Evolutionary conservation across 2,113 vertebrate species (phyloP).

Genomic region (Hipposideros armiger): DNA sequence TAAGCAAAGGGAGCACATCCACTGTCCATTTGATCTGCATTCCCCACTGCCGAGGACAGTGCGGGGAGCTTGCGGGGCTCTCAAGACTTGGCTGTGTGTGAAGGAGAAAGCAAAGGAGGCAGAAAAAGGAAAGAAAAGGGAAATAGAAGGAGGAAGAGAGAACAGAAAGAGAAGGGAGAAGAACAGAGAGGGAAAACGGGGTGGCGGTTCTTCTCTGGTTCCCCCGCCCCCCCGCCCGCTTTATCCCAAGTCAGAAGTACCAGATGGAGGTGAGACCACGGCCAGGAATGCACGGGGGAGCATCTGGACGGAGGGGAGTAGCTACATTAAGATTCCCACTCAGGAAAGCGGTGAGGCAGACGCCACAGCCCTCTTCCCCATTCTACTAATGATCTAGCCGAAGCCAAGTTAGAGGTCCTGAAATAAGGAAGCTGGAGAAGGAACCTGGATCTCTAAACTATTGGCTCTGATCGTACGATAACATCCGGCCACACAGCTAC

Average conservation of each 20-base stretch:
- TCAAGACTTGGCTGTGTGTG: not conserved
- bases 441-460: not conserved
- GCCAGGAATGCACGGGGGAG: not conserved
- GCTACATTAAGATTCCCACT: not conserved
- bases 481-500: not conserved
- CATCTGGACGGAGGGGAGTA: fast-evolving
- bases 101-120: not conserved
- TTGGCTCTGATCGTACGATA: not conserved
- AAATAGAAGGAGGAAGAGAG: not conserved
- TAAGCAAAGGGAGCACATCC: not conserved
- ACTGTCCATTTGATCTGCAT: not conserved
- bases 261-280: not conserved
- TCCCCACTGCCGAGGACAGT: not conserved
- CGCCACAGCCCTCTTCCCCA: not conserved
- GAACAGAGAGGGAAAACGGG: not conserved
- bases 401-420: not conserved
- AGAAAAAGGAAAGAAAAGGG: not conserved
- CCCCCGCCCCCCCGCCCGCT: not conserved
- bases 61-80: too few species aligned
- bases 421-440: not conserved
- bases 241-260: not conserved
- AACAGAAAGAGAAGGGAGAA: too few species aligned
- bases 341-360: not conserved
- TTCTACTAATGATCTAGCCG: not conserved
- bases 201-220: fast-evolving